Evolutionary conservation across 2,113 vertebrate genomes (phyloP).

Genomic region (Phylloscopus whistleri): DNA sequence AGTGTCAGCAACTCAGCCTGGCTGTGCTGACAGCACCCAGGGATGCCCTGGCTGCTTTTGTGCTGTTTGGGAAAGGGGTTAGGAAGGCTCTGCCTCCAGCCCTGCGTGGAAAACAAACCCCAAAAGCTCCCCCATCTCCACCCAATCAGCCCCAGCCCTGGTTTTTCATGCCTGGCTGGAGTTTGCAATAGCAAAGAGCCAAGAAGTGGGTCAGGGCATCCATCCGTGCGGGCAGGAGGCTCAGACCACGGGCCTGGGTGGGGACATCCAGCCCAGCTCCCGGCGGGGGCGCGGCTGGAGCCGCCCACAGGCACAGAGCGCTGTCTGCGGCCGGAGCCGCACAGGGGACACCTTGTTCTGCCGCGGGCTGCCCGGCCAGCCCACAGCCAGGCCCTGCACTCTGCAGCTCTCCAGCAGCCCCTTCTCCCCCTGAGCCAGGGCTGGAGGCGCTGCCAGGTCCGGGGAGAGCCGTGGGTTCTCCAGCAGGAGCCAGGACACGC

Average conservation of each 20-base stretch:
- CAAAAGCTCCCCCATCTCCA: not conserved
- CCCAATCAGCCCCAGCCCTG: not conserved
- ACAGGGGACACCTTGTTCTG: conserved; percentile 30
- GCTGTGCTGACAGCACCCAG: not conserved
- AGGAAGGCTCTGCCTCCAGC: not conserved
- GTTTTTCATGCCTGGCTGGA: conserved; percentile 19
- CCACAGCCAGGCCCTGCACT: not conserved
- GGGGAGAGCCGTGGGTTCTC: fast-evolving
- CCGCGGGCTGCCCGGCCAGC: not conserved
- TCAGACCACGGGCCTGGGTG: not conserved
- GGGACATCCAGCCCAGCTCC: not conserved
- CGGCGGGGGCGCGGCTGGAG: not conserved
- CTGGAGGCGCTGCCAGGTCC: fast-evolving
- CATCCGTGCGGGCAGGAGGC: not conserved
- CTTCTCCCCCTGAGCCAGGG: fast-evolving
- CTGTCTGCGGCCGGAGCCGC: not conserved
- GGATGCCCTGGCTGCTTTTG: not conserved
- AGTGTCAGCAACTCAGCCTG: not conserved
- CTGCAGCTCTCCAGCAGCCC: not conserved
- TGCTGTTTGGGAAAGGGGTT: fast-evolving
- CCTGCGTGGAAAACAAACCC: not conserved
- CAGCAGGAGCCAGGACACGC: fast-evolving
- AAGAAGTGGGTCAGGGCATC: conserved; percentile 36
- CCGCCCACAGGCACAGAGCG: not conserved
- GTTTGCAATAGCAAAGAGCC: not conserved